Evolutionary conservation across 1,140 invertebrate species (phyloP).

Genomic region (Penaeus indicus): DNA sequence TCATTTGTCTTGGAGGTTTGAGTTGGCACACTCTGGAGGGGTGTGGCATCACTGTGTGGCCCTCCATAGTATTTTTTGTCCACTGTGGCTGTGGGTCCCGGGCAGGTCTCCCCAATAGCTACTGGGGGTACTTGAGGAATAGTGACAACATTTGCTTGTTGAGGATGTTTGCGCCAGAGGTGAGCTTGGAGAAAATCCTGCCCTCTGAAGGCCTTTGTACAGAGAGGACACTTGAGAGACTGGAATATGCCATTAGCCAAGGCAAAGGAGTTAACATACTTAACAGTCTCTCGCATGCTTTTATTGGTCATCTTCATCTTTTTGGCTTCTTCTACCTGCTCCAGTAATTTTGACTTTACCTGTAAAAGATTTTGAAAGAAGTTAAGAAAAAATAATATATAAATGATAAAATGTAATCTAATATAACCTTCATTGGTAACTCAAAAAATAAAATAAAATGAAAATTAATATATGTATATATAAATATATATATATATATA

Average conservation of each 20-base stretch:
- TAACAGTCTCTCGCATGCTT: slow-evolving; percentile 55
- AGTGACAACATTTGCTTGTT: slow-evolving; percentile 16
- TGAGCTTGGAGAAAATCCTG: slow-evolving; percentile 54
- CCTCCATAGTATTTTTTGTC: not conserved
- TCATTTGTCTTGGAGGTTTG: slow-evolving; percentile 48
- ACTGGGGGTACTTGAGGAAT: not conserved
- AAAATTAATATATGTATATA: too few relatives aligned
- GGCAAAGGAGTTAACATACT: slow-evolving; percentile 55
- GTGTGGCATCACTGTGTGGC: not conserved
- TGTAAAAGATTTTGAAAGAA: slow-evolving; percentile 1
- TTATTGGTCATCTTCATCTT: slow-evolving; percentile 55
- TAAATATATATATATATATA: too few relatives aligned
- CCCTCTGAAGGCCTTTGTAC: slow-evolving; percentile 45
- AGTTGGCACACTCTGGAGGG: not conserved
- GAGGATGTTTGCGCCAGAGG: slow-evolving; percentile 54
- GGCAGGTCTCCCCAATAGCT: not conserved
- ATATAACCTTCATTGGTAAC: not conserved
- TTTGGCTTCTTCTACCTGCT: slow-evolving; percentile 57
- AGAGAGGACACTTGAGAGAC: slow-evolving; percentile 39
- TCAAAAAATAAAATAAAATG: not conserved
- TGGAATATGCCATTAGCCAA: slow-evolving; percentile 59
- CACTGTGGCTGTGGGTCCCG: too few relatives aligned
- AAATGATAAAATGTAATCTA: not conserved
- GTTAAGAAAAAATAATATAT: not conserved
- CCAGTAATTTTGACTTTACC: slow-evolving; percentile 50